Evolutionary conservation across 1,140 invertebrate genomes (phyloP), one percentile per base, ranked within the genome.

Genomic region (Diorhabda carinulata): DNA sequence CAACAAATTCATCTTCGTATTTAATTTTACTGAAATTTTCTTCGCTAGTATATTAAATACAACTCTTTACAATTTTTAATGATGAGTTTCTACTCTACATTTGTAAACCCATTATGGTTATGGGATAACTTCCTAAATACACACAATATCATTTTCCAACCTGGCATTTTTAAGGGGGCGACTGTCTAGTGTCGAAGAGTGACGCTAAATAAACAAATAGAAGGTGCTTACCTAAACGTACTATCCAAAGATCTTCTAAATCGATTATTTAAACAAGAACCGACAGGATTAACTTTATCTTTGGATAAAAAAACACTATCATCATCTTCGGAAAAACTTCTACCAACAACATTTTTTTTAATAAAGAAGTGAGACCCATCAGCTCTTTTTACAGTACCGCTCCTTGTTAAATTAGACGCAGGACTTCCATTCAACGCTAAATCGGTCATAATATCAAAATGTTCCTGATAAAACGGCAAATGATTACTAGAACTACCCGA

Each of bases 191-290:
- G 25, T 25, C 52, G 1, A n/a, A 6, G 2, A 7, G n/a, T 56
- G 6, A n/a, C 52, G 52, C 52, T 4, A 66, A 57, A 66, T 67
- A 66, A 45, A 71, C 70, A 64, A 60, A 57, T 75, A 25, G 6
- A 25, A 60, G 6, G 25, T 60, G 60, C 65, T 67, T 10, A 67
- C 65, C 65, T 67, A 70, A 67, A 67, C 7, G 70, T 73, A 73
- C 76, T 78, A 64, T 80, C 74, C 66, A 76, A 68, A 56, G 77
- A 78, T 66, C 74, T 69, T 59, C 78, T 68, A 64, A 73, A 76
- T 57, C 74, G n/a, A 42, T 57, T 40, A 42, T 57, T 58, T 65
- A 64, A 44, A 43, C 58, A 56, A 44, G 59, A 40, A 52, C 64
- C 56, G 62, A 45, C 63, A 6, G 57, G 43, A 64, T 40, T 58